Conservation (phyloP, 2,113 vertebrate species). For the Polypterus senegalus region DNA sequence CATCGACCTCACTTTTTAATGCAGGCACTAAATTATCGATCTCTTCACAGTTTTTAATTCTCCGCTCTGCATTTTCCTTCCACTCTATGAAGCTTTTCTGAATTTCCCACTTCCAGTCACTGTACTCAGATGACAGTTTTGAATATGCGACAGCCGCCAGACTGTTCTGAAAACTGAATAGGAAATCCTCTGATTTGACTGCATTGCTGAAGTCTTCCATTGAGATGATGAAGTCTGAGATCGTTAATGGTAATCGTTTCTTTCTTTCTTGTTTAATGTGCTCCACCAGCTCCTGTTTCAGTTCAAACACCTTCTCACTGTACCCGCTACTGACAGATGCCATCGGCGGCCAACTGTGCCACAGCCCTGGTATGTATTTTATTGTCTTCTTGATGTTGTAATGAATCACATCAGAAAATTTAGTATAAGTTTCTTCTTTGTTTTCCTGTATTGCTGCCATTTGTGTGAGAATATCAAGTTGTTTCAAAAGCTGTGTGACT, state of each 20-base stretch:
- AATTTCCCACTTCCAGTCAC: conserved; percentile 21
- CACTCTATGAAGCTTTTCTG: conserved; percentile 11
- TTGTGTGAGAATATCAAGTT: too few relatives aligned
- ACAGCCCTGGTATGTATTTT: conserved; percentile 7
- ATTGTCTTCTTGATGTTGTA: conserved; percentile 3
- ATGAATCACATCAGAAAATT: conserved; percentile 8
- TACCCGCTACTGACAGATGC: conserved; percentile 31
- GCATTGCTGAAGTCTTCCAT: conserved; percentile 30
- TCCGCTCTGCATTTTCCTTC: conserved; percentile 12
- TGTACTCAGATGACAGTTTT: conserved; percentile 17
- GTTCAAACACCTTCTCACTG: conserved; percentile 34
- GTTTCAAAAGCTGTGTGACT: too few relatives aligned
- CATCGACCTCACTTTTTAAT: too few relatives aligned
- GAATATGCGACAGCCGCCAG: conserved; percentile 15
- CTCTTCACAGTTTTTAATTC: conserved; percentile 11
- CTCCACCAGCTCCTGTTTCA: conserved; percentile 38
- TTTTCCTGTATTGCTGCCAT: too few relatives aligned
- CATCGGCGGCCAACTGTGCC: conserved; percentile 6
- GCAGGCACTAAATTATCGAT: too few relatives aligned
- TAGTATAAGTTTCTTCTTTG: too few relatives aligned
- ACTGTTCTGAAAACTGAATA: conserved; percentile 12
- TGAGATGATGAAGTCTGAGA: conserved; percentile 36
- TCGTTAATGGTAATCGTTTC: conserved; percentile 17
- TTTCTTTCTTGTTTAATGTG: conserved; percentile 28
- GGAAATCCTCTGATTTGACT: conserved; percentile 12